Evolutionary conservation across 2,113 vertebrate genomes (phyloP).

Genomic region (Orientallactaga bullata): DNA sequence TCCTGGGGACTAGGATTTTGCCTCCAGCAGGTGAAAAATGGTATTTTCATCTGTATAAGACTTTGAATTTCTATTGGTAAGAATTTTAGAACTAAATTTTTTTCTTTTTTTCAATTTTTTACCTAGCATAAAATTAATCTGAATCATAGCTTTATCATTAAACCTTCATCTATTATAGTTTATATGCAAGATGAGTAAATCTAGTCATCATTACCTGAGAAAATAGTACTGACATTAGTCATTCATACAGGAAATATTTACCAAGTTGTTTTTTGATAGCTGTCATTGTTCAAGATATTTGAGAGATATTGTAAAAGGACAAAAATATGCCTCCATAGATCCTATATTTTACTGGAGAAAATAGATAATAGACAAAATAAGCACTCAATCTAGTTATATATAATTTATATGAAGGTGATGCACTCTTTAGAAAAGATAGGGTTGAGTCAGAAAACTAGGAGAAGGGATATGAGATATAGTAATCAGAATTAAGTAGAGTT

Average conservation of each 20-base stretch:
- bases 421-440: neutral
- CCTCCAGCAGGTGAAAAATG: neutral
- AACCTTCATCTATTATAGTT: neutral
- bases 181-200: neutral
- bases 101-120: neutral
- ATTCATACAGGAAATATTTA: constrained; percentile 9
- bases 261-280: neutral
- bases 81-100: neutral
- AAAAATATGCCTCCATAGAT: neutral
- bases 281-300: neutral
- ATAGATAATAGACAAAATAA: neutral
- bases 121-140: neutral
- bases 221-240: neutral
- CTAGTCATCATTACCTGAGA: neutral
- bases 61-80: neutral
- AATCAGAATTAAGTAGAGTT: no score
- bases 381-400: neutral
- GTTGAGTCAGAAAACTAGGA: neutral
- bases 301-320: neutral
- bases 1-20: neutral
- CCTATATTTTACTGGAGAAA: neutral
- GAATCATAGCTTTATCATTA: neutral
- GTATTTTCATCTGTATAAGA: neutral
- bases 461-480: no score
- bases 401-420: neutral